These are phyloP conservation scores for Sturnira hondurensis DNA, from an alignment of 2,113 vertebrate genomes.

Conservation along the genomic window DNA sequence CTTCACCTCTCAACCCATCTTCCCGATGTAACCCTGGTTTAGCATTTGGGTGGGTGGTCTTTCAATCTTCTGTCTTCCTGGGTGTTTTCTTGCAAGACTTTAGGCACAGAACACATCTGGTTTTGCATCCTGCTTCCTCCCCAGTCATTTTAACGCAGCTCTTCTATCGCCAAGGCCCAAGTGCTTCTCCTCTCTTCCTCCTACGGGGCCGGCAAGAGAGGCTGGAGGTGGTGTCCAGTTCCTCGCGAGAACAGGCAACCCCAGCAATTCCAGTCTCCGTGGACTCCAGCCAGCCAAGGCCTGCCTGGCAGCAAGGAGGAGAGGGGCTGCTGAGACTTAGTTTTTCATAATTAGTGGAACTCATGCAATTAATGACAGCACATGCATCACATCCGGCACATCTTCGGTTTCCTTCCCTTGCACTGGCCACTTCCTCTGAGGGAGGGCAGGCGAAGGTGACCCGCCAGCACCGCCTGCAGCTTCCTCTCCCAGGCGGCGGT, in stretches of 20 bases:
- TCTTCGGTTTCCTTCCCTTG: not conserved
- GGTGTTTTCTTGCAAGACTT: not conserved
- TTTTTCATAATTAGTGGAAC: not conserved
- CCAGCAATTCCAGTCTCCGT: not conserved
- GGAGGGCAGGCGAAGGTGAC: not conserved
- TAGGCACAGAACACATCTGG: not conserved
- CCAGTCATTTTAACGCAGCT: not conserved
- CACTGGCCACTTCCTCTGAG: not conserved
- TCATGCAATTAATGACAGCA: not conserved
- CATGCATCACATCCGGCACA: fast-evolving
- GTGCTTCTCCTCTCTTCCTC: not conserved
- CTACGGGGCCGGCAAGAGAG: not conserved
- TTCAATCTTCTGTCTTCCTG: not conserved
- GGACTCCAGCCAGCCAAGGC: not conserved
- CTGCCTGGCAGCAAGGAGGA: not conserved
- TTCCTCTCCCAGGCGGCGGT: not conserved
- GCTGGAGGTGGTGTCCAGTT: not conserved
- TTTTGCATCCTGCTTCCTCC: not conserved
- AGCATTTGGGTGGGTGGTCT: not conserved
- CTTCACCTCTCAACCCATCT: not conserved
- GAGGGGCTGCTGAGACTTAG: not conserved
- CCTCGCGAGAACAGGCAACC: not conserved
- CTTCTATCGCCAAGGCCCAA: not conserved
- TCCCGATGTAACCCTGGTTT: not conserved
- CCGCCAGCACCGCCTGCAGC: not conserved